A percentile compares a stretch with the other conserved stretches of the same genome.
Evolutionary conservation across 2,888 invertebrate genomes (phyloP).

Genomic region (Poecilobothrus nobilitatus): DNA sequence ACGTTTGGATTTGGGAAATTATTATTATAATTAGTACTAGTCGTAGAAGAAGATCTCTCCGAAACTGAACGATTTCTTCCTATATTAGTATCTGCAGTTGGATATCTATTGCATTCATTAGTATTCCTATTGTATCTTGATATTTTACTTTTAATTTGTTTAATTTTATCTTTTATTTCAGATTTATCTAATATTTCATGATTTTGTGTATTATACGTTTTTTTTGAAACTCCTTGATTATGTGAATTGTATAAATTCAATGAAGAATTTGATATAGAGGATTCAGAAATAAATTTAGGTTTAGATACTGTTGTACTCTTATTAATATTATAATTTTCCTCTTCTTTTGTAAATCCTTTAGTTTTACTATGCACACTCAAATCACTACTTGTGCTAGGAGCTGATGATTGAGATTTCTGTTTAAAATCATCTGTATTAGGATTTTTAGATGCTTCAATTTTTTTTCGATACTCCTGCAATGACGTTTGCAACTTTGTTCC

Average conservation of each 20-base stretch:
- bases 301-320: too few species aligned
- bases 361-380: not conserved
- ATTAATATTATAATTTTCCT: not conserved
- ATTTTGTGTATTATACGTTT: not conserved
- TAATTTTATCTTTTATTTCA: constrained; percentile 22
- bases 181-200: constrained; percentile 8
- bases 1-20: not conserved
- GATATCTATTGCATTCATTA: not conserved
- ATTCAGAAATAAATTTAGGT: too few species aligned
- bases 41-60: not conserved
- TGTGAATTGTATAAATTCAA: not conserved
- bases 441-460: not conserved
- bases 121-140: constrained; percentile 13
- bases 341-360: not conserved
- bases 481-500: not conserved
- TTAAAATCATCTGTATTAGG: not conserved
- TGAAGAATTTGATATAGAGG: not conserved
- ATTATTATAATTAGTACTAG: not conserved
- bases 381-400: not conserved
- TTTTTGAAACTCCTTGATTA: not conserved
- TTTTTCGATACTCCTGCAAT: not conserved
- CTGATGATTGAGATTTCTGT: not conserved
- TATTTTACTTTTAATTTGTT: constrained; percentile 14
- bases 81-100: not conserved
- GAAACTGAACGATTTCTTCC: not conserved